A percentile compares a stretch with the other conserved stretches of the same genome.
Evolutionary conservation across 2,888 invertebrate genomes (phyloP).

Genomic region (Resseliella maxima): DNA sequence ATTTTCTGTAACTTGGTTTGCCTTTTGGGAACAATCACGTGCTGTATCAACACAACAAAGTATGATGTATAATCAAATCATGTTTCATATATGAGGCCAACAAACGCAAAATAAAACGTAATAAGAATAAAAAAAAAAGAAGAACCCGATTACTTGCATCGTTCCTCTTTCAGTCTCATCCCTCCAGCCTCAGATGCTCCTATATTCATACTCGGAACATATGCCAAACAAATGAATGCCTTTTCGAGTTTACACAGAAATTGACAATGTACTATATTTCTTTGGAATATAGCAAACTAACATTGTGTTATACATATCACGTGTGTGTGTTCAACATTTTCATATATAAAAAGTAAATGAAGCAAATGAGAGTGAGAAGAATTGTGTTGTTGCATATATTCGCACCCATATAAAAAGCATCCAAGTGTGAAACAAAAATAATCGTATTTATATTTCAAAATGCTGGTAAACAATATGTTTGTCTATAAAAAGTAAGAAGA

Average conservation of each 20-base stretch:
- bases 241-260: slow-evolving; percentile 1
- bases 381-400: too few species aligned
- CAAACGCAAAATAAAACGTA: background rate
- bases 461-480: background rate
- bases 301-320: slow-evolving; percentile 3
- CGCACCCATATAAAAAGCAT: background rate
- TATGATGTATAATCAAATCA: slow-evolving; percentile 9
- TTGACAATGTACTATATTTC: background rate
- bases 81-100: background rate
- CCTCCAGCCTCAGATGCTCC: background rate
- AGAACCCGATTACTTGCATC: background rate
- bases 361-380: background rate
- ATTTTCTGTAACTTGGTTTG: background rate
- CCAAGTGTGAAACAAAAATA: slow-evolving; percentile 41
- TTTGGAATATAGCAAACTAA: background rate
- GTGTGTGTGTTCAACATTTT: background rate
- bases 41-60: background rate
- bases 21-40: slow-evolving; percentile 48
- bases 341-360: background rate
- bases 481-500: background rate
- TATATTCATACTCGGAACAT: background rate
- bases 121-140: too few species aligned
- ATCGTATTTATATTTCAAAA: background rate
- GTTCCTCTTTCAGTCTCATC: background rate
- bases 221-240: background rate